Evolutionary conservation across 1,140 invertebrate species (phyloP).

Genomic region (Leptinotarsa texana): DNA sequence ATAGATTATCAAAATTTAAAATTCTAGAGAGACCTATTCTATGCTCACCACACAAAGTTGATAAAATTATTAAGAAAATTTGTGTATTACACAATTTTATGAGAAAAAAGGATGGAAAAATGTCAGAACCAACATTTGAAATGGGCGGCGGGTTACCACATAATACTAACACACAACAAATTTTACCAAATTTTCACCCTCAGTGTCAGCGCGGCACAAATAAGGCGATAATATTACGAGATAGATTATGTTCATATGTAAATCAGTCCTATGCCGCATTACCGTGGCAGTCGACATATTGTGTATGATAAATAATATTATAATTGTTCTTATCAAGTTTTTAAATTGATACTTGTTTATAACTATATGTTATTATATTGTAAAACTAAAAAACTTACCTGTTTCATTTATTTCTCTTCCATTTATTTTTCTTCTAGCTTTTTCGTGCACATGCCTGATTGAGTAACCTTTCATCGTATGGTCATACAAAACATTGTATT

Average conservation of each 20-base stretch:
- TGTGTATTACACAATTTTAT: background rate
- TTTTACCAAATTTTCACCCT: constrained; percentile 3
- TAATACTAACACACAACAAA: background rate
- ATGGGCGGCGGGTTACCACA: background rate
- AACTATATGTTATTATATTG: too few species aligned
- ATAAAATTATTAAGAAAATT: background rate
- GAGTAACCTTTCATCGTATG: too few species aligned
- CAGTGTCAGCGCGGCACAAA: constrained; percentile 15
- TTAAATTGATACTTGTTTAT: too few species aligned
- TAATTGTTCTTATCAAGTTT: too few species aligned
- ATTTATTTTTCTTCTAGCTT: too few species aligned
- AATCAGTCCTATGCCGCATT: constrained; percentile 28
- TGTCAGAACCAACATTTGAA: background rate
- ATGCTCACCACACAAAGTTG: background rate
- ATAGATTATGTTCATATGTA: constrained; percentile 31
- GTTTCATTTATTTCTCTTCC: constrained; percentile 24
- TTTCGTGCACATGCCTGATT: too few species aligned
- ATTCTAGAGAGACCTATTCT: background rate
- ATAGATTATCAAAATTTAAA: constrained; percentile 9
- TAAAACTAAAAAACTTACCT: constrained; percentile 14
- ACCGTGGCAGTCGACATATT: constrained; percentile 25
- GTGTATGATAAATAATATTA: too few species aligned
- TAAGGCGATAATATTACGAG: constrained; percentile 11
- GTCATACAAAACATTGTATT: too few species aligned
- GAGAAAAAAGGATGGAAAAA: background rate